These are phyloP conservation scores for Perca schrenkii DNA, from an alignment of 2,113 vertebrate genomes.

Conservation along the genomic window DNA sequence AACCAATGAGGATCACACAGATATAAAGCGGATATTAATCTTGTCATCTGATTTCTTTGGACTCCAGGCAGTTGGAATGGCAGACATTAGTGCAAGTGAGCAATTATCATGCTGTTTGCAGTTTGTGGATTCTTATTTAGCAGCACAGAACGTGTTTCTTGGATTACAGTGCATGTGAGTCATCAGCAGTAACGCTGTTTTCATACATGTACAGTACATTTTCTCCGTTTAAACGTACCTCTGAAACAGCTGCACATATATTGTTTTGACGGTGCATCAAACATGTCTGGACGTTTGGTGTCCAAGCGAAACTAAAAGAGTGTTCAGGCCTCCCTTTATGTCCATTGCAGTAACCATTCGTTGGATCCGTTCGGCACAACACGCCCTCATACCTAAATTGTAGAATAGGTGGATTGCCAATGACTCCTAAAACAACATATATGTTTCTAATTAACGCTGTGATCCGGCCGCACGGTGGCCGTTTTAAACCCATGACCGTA, in stretches of 20 bases:
- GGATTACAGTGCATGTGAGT: background rate
- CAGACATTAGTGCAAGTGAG: background rate
- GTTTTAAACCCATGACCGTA: too few relatives aligned
- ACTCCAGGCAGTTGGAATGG: background rate
- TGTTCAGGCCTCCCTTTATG: background rate
- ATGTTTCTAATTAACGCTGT: too few relatives aligned
- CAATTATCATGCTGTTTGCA: too few relatives aligned
- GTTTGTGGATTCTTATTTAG: slow-evolving; percentile 1
- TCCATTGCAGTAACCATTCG: background rate
- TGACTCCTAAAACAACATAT: too few relatives aligned
- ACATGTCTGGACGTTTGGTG: background rate
- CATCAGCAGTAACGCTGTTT: background rate
- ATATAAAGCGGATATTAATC: background rate
- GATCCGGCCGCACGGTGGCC: too few relatives aligned
- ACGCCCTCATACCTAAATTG: too few relatives aligned
- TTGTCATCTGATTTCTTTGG: background rate
- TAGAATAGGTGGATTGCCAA: too few relatives aligned
- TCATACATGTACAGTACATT: too few relatives aligned
- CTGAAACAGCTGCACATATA: background rate
- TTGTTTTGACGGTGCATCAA: background rate
- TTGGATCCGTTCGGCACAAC: too few relatives aligned
- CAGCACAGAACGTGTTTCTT: background rate
- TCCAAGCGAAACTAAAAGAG: background rate
- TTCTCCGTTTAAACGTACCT: background rate
- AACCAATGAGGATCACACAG: background rate